Evolutionary conservation across 2,888 invertebrate genomes (phyloP), one percentile per base, ranked within the genome.

Genomic region (Sminthurinus aureus): DNA sequence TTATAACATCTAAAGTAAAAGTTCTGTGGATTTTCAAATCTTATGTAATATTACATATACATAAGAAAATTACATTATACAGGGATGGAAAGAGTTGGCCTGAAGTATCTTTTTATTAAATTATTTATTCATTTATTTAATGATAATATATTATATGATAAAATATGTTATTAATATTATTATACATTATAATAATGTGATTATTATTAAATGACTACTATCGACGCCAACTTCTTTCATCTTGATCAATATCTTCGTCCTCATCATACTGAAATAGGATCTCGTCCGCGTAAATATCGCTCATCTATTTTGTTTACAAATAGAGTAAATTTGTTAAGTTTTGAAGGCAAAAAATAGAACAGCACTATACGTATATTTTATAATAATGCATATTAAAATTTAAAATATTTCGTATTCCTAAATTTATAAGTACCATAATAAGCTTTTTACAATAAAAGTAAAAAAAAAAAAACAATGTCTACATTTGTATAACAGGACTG

Each of bases 171-270:
- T n/a, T n/a, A n/a, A n/a, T n/a, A n/a, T n/a, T n/a, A n/a, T n/a
- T n/a, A n/a, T n/a, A n/a, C n/a, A n/a, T n/a, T n/a, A n/a, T n/a
- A n/a, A n/a, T n/a, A n/a, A n/a, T n/a, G n/a, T n/a, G n/a, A n/a
- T n/a, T n/a, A 66, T 66, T 9, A 9, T 15, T 12, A 58, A 58
- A 58, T 15, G 66, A 66, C 18, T 58, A 81, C 81, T 84, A 84
- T 73, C 96, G 96, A 87, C 97, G 92, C 97, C 97, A 97, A 50
- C 96, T 96, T 87, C 97, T 93, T 89, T 95, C 94, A 71, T 95
- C 94, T 76, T 94, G 95, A 18, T 96, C 95, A n/a, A n/a, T n/a
- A n/a, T n/a, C n/a, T 74, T 97, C 96, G 79, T 97, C 97, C 85
- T 97, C 96, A 89, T 97, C 95, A 88, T 94, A 94, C 89, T 94